Conservation (phyloP, 92 coral and sea anemone species). For the Plumapathes pennacea region DNA sequence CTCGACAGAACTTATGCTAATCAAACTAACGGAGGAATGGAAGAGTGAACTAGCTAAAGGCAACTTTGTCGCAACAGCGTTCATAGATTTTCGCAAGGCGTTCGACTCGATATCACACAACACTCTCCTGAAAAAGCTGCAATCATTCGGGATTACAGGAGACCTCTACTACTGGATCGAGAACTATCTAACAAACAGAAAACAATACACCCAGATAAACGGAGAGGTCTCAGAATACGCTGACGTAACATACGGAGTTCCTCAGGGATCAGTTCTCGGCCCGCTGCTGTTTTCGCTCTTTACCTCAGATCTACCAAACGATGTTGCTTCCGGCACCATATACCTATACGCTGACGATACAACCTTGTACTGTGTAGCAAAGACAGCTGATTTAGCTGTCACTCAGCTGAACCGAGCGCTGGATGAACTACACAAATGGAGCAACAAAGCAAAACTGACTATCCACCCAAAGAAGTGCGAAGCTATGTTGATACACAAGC, state of each 20-base stretch:
- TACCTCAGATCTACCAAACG: slow-evolving; percentile 9
- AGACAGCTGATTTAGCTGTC: too few relatives aligned
- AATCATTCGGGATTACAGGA: slow-evolving; percentile 28
- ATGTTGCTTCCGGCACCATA: neutral
- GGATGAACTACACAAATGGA: too few relatives aligned
- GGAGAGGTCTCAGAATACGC: slow-evolving; percentile 3
- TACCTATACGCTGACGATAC: slow-evolving; percentile 42
- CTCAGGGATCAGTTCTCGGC: slow-evolving; percentile 39
- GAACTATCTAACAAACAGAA: slow-evolving; percentile 29
- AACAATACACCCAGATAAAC: slow-evolving; percentile 5
- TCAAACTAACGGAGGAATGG: slow-evolving; percentile 44
- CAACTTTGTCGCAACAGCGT: slow-evolving; percentile 31
- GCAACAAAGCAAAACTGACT: too few relatives aligned
- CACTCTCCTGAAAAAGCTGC: slow-evolving; percentile 13
- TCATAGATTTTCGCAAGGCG: slow-evolving; percentile 27
- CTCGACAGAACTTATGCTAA: slow-evolving; percentile 33
- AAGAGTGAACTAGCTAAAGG: slow-evolving; percentile 40
- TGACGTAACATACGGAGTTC: slow-evolving; percentile 31
- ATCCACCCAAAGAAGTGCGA: too few relatives aligned
- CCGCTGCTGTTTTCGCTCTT: slow-evolving; percentile 16
- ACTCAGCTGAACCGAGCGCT: too few relatives aligned
- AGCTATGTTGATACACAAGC: too few relatives aligned
- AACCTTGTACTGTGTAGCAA: slow-evolving; percentile 20
- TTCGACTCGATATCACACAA: slow-evolving; percentile 31
- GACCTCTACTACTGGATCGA: slow-evolving; percentile 8